phyloP scores from a whole-genome alignment of 2,888 invertebrate species.

The Tachystola acroxantha region DNA sequence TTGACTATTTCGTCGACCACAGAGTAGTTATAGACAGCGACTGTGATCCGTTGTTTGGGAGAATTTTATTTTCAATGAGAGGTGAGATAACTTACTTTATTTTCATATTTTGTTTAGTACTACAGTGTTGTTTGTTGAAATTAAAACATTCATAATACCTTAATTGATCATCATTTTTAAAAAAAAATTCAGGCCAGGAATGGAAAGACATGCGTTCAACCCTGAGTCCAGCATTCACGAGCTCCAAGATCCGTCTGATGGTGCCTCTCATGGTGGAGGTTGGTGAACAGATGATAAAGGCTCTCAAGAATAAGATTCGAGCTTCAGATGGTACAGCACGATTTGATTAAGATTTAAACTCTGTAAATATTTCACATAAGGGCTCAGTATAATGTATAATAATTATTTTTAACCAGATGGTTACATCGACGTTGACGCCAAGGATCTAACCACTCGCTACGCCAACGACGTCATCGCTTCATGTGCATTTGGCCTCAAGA shows the following conservation, averaged over 20 bases:
- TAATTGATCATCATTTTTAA: too few species aligned
- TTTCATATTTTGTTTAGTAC: too few species aligned
- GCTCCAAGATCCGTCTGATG: conserved; percentile 67
- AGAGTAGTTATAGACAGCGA: conserved; percentile 43
- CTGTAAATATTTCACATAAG: too few species aligned
- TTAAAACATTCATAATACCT: too few species aligned
- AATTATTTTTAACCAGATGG: conserved; percentile 3
- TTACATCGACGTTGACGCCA: conserved; percentile 45
- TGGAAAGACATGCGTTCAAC: conserved; percentile 66
- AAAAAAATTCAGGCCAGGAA: conserved; percentile 48
- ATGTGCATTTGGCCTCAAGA: conserved; percentile 65
- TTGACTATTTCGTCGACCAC: conserved; percentile 73
- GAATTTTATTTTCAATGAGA: conserved; percentile 56
- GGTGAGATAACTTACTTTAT: too few species aligned
- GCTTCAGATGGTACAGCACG: conserved; percentile 1
- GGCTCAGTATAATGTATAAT: too few species aligned
- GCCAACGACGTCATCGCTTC: conserved; percentile 72
- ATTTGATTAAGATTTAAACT: neutral
- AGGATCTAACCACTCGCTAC: conserved; percentile 54
- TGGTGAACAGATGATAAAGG: conserved; percentile 43
- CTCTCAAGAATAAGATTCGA: conserved; percentile 31
- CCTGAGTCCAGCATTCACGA: conserved; percentile 48
- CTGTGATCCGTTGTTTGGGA: conserved; percentile 66
- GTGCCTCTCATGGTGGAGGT: conserved; percentile 61
- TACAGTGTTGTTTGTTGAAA: too few species aligned